A percentile compares a stretch with the other conserved stretches of the same genome.
These are phyloP conservation scores for Timema cristinae DNA, from an alignment of 2,888 invertebrate species.

Conservation along the genomic window DNA sequence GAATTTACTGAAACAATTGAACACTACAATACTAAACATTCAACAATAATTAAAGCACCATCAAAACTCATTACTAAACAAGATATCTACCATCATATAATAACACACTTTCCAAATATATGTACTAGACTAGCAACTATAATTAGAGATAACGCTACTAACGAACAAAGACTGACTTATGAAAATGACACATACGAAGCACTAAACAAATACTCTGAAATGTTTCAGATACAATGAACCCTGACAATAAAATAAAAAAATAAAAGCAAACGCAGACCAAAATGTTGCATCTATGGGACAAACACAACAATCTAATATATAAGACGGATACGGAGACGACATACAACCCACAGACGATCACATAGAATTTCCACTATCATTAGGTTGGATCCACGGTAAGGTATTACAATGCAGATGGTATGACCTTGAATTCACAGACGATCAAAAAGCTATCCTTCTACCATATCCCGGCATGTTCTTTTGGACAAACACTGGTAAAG, in stretches of 20 bases:
- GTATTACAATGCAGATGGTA: background rate
- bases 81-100: slow-evolving; percentile 3
- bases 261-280: background rate
- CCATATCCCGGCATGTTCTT: background rate
- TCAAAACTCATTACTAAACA: background rate
- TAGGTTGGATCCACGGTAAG: too few relatives aligned
- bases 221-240: too few relatives aligned
- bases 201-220: too few relatives aligned
- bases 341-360: background rate
- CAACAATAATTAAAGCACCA: background rate
- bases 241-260: background rate
- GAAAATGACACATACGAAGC: too few relatives aligned
- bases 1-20: too few relatives aligned
- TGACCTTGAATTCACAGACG: background rate
- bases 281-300: background rate
- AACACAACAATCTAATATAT: background rate
- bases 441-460: background rate
- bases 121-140: too few relatives aligned
- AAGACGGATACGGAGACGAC: background rate
- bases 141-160: too few relatives aligned
- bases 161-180: too few relatives aligned
- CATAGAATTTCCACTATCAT: too few relatives aligned
- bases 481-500: background rate
- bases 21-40: too few relatives aligned
- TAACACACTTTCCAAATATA: background rate